phyloP scores from a whole-genome alignment of 2,113 vertebrate genomes.

The Oncorhynchus gorbuscha region DNA sequence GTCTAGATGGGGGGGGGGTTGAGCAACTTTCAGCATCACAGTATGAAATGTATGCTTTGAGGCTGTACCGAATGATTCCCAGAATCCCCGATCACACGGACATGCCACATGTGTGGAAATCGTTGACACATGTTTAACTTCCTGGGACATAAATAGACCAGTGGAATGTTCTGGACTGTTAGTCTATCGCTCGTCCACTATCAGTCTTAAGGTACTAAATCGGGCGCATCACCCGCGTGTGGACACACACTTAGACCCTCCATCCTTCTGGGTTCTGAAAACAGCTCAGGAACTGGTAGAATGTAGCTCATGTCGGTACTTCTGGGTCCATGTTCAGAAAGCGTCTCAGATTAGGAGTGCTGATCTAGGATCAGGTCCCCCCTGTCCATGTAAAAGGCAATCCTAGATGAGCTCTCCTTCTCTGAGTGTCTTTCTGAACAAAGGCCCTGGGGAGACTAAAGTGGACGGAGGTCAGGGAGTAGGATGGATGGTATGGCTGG shows the following conservation, averaged over 20 bases:
- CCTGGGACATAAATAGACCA: constrained; percentile 49
- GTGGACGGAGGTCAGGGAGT: no score
- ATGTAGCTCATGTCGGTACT: no score
- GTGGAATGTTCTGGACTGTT: constrained; percentile 49
- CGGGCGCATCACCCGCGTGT: not conserved
- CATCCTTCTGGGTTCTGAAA: not conserved
- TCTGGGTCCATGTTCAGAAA: no score
- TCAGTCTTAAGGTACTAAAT: not conserved
- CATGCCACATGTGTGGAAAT: constrained; percentile 36
- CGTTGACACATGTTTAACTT: constrained; percentile 40
- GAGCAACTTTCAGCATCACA: not conserved
- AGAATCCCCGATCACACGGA: constrained; percentile 1
- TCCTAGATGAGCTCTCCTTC: no score
- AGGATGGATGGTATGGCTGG: not conserved
- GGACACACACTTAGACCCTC: not conserved
- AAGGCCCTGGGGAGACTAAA: no score
- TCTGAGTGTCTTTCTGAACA: no score
- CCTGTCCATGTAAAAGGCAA: no score
- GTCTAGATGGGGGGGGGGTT: not conserved
- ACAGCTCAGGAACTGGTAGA: not conserved
- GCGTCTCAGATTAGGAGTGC: no score
- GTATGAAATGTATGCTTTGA: not conserved
- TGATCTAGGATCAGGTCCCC: no score
- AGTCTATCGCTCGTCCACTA: not conserved
- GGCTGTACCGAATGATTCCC: not conserved